These are phyloP conservation scores for Chaetodon trifasciatus DNA, from an alignment of 2,797 vertebrate species.

Conservation along the genomic window DNA sequence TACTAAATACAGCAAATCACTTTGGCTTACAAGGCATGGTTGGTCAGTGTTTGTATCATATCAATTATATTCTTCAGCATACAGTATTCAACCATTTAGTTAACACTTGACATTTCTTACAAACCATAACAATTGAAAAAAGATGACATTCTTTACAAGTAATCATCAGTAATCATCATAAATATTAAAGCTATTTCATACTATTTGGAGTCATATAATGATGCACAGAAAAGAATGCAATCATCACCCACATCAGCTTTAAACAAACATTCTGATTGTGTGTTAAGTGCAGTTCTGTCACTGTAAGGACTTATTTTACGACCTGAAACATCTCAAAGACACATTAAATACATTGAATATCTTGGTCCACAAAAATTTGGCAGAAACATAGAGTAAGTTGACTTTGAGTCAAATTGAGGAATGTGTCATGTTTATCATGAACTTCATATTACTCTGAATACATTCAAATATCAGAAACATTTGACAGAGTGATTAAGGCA, in stretches of 20 bases:
- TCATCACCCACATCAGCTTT: neutral
- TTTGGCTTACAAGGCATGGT: constrained; percentile 34
- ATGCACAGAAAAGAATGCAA: constrained; percentile 4
- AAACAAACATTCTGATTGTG: neutral
- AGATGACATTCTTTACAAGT: neutral
- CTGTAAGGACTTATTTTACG: constrained; percentile 3
- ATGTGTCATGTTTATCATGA: neutral
- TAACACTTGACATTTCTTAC: neutral
- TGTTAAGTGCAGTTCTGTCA: constrained; percentile 21
- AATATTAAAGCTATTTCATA: constrained; percentile 14
- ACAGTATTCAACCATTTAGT: neutral
- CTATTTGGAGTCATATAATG: neutral
- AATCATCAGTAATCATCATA: neutral
- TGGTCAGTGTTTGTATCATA: constrained; percentile 14
- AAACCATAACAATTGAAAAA: neutral
- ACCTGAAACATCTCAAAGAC: constrained; percentile 29
- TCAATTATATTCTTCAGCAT: neutral
- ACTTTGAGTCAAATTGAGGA: constrained; percentile 32
- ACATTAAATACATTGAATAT: constrained; percentile 18
- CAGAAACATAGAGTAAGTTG: constrained; percentile 36
- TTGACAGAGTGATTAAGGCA: constrained; percentile 58
- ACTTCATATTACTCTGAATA: constrained; percentile 5
- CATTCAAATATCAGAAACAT: constrained; percentile 24
- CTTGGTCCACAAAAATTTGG: constrained; percentile 49
- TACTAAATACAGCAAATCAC: neutral